Percentiles rank a stretch among this genome's conserved stretches.
phyloP scores from a whole-genome alignment of 2,888 invertebrate species.

The Phoronis australis region DNA sequence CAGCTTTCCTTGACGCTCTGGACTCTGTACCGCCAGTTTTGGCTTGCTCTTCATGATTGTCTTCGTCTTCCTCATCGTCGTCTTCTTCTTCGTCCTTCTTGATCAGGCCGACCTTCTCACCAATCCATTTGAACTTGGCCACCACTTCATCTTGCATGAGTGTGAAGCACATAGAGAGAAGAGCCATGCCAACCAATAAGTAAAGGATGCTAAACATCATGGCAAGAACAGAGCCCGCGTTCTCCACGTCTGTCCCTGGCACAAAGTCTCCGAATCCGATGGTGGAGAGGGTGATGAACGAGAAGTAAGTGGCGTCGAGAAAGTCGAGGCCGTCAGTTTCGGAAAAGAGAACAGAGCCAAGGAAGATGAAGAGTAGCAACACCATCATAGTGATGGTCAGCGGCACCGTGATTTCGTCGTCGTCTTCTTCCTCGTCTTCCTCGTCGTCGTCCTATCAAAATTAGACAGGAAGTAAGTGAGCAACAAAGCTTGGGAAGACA shows the following conservation, averaged over 20 bases:
- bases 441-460: conserved; percentile 41
- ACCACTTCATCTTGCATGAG: conserved; percentile 53
- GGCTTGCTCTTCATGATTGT: no score
- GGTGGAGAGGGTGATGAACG: conserved; percentile 51
- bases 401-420: conserved; percentile 47
- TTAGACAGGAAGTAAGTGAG: no score
- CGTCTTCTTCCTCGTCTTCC: conserved; percentile 45
- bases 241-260: conserved; percentile 41
- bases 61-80: no score
- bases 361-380: conserved; percentile 49
- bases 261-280: conserved; percentile 51
- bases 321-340: conserved; percentile 50
- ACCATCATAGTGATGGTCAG: conserved; percentile 49
- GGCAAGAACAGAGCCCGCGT: conserved; percentile 36
- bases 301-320: conserved; percentile 50
- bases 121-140: conserved; percentile 49
- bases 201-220: conserved; percentile 46
- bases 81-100: conserved; percentile 31
- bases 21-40: no score
- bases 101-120: conserved; percentile 44
- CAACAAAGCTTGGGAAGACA: no score
- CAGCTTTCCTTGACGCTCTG: no score
- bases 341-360: conserved; percentile 48
- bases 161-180: conserved; percentile 52
- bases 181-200: conserved; percentile 52